Percentiles rank a stretch among this genome's conserved stretches.
Conservation (phyloP, 64 coral and sea anemone genomes). For the Actinia equina region DNA sequence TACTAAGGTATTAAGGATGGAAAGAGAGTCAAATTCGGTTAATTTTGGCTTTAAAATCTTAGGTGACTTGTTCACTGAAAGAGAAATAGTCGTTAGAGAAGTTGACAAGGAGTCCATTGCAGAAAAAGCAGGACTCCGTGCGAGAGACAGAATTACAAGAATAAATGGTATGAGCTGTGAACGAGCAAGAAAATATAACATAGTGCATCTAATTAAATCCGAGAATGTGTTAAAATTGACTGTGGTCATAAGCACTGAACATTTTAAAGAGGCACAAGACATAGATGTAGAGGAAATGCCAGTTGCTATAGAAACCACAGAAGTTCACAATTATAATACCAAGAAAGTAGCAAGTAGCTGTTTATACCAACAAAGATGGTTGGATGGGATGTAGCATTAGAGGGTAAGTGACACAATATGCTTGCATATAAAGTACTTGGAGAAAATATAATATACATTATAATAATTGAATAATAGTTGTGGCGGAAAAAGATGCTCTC, state of each 20-base stretch:
- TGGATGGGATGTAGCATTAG: constrained; percentile 76
- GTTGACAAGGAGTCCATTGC: constrained; percentile 50
- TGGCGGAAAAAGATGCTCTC: too few relatives aligned
- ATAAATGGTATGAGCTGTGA: constrained; percentile 52
- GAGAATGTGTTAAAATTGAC: neutral
- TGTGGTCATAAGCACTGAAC: neutral
- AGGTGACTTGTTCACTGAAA: constrained; percentile 22
- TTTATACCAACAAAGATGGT: constrained; percentile 45
- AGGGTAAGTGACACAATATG: constrained; percentile 14
- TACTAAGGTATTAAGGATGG: constrained; percentile 19
- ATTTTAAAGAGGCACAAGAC: neutral
- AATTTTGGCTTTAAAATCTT: constrained; percentile 62
- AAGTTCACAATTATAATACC: neutral
- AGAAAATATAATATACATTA: too few relatives aligned
- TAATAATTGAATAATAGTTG: too few relatives aligned
- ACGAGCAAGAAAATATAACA: constrained; percentile 6
- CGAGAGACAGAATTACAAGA: constrained; percentile 35
- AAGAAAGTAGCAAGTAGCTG: constrained; percentile 12
- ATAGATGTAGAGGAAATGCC: neutral
- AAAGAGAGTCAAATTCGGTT: constrained; percentile 37
- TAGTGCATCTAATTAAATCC: constrained; percentile 27
- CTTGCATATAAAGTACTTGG: neutral
- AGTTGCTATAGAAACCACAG: neutral
- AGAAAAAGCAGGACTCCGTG: constrained; percentile 33
- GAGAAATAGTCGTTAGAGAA: constrained; percentile 36